Conservation (phyloP, 1,140 invertebrate species). For the Aphelenchoides fujianensis region DNA sequence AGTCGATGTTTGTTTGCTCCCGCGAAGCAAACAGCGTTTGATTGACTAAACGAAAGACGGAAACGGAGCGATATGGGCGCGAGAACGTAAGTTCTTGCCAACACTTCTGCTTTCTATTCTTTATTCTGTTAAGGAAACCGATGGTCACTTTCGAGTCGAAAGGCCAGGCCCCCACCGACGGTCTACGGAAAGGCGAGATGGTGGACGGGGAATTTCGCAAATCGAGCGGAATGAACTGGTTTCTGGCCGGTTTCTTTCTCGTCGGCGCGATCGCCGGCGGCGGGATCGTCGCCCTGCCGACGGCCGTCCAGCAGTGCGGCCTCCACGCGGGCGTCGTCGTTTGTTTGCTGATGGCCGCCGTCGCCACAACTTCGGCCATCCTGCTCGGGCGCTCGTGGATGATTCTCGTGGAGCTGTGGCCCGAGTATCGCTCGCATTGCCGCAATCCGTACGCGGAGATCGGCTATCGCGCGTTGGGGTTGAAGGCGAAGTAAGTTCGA, state of each 20-base stretch:
- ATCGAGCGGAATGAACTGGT: conserved; percentile 31
- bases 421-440: conserved; percentile 67
- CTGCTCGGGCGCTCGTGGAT: conserved; percentile 71
- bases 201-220: background rate
- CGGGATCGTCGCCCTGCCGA: conserved; percentile 70
- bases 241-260: conserved; percentile 65
- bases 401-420: conserved; percentile 71
- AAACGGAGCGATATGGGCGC: too few species aligned
- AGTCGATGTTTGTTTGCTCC: too few species aligned
- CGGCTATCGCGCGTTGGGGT: conserved; percentile 68
- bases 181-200: too few species aligned
- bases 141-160: too few species aligned
- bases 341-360: conserved; percentile 27
- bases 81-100: too few species aligned
- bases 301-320: conserved; percentile 67
- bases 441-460: conserved; percentile 73
- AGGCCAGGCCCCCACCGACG: too few species aligned
- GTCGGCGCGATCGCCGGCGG: conserved; percentile 75
- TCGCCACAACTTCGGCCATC: conserved; percentile 32
- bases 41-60: too few species aligned
- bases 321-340: conserved; percentile 47
- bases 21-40: too few species aligned
- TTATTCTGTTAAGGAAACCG: too few species aligned
- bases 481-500: conserved; percentile 67
- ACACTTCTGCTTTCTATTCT: too few species aligned